phyloP scores from a whole-genome alignment of 2,888 invertebrate species.

The Leptura quadrifasciata region DNA sequence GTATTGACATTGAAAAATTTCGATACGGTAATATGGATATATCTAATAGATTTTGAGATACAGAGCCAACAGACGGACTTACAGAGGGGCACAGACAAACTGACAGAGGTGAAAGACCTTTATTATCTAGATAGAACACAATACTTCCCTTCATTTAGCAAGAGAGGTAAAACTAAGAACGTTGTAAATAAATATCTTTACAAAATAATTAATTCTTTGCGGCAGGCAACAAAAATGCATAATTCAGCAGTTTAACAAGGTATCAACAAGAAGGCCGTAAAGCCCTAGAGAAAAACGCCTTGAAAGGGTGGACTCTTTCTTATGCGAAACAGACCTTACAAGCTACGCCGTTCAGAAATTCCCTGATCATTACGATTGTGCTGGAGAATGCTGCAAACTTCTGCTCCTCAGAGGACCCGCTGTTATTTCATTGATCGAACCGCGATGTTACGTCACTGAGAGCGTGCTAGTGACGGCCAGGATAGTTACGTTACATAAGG shows the following conservation, averaged over 20 bases:
- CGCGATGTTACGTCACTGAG: neutral
- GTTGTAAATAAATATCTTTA: too few species aligned
- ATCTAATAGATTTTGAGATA: too few species aligned
- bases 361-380: constrained; percentile 1
- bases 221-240: neutral
- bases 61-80: too few species aligned
- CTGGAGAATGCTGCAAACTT: constrained; percentile 3
- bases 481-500: constrained; percentile 4
- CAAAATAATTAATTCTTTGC: too few species aligned
- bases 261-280: neutral
- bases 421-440: neutral
- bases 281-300: constrained; percentile 7
- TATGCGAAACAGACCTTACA: neutral
- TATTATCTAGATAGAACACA: too few species aligned
- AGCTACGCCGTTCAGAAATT: neutral
- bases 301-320: neutral
- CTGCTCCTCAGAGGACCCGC: neutral
- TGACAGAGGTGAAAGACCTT: too few species aligned
- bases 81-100: too few species aligned
- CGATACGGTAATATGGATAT: too few species aligned
- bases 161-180: too few species aligned
- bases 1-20: too few species aligned
- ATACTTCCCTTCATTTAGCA: too few species aligned
- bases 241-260: neutral
- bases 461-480: constrained; percentile 4